Base-by-base conservation (phyloP, 2,888 invertebrate genomes). In the Beris chalybata region DNA sequence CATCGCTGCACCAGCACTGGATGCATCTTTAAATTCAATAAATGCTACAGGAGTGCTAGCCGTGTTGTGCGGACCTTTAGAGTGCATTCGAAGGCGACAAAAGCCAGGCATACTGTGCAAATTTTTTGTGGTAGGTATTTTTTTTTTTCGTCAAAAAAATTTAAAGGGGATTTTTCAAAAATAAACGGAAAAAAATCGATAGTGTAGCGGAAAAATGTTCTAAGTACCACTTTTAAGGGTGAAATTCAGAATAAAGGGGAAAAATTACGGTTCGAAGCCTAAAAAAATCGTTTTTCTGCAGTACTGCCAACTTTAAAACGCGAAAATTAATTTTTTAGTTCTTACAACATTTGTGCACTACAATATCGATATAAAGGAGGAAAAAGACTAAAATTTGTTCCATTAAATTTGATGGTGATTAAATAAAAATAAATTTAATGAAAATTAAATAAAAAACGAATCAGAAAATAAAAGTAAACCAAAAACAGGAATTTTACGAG, bases 11-110 rank as follows among this genome's bases (percentile, higher is more conserved):
- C 92, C 88, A 78, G 98, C 97, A 83, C 91, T 93, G 77, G 89
- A 85, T 77, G 95, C 88, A 85, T 93, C 94, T 86, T 90, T 89
- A 86, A 94, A 98, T 86, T 98, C 97, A 84, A 96, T 93, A 88
- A 98, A 97, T 80, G 97, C 97, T 82, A 97, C 97, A 76, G 97
- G 96, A 80, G 91, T 89, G 79, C 89, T 90, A 79, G 56, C 69
- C 50, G 76, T 74, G 77, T 75, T 77, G 78, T 79, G 79, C 76
- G 58, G 76, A 81, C 92, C 92, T 85, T 90, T 90, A 83, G 86
- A 86, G 89, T 92, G 89, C 88, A 97, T 91, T 86, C 97, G 94
- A 84, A 97, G 92, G 83, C 97, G 93, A 85, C 92, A 90, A 91
- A 96, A 97, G 84, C 97, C 97, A 85, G 94, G 91, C 87, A 96